phyloP scores from a whole-genome alignment of 2,113 vertebrate species.

The Anoplopoma fimbria region DNA sequence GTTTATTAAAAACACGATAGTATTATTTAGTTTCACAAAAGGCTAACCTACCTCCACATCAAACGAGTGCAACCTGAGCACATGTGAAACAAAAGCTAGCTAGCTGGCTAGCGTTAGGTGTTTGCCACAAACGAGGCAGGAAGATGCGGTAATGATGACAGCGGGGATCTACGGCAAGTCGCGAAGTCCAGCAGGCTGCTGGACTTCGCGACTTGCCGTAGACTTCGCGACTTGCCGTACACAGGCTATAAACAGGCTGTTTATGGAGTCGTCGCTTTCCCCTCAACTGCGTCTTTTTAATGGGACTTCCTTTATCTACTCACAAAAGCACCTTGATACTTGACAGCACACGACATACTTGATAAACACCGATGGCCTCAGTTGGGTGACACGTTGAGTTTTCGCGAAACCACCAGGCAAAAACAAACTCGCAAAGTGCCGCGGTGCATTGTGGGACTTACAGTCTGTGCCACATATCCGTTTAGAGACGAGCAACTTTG shows the following conservation, averaged over 20 bases:
- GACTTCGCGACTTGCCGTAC: too few species aligned
- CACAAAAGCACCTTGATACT: accelerated
- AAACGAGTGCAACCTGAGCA: accelerated
- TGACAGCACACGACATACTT: not conserved
- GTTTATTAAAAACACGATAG: not conserved
- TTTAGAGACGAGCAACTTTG: conserved; percentile 60
- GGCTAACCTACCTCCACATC: not conserved
- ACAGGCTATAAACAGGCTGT: too few species aligned
- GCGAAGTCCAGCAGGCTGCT: conserved; percentile 24
- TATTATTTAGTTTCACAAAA: not conserved
- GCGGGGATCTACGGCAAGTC: conserved; percentile 62
- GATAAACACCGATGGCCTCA: accelerated
- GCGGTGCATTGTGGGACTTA: conserved; percentile 80
- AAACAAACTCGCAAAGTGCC: conserved; percentile 36
- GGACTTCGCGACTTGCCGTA: too few species aligned
- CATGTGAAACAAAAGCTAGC: not conserved
- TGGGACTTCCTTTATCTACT: accelerated
- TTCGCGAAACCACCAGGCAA: accelerated
- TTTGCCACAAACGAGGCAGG: conserved; percentile 35
- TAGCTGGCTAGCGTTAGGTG: not conserved
- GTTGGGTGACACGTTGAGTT: accelerated
- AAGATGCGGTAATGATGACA: conserved; percentile 23
- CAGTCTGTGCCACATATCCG: conserved; percentile 79
- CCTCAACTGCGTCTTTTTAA: accelerated
- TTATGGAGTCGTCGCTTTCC: not conserved